These are phyloP conservation scores for Hemibagrus wyckioides DNA, from an alignment of 2,113 vertebrate species.

Conservation along the genomic window DNA sequence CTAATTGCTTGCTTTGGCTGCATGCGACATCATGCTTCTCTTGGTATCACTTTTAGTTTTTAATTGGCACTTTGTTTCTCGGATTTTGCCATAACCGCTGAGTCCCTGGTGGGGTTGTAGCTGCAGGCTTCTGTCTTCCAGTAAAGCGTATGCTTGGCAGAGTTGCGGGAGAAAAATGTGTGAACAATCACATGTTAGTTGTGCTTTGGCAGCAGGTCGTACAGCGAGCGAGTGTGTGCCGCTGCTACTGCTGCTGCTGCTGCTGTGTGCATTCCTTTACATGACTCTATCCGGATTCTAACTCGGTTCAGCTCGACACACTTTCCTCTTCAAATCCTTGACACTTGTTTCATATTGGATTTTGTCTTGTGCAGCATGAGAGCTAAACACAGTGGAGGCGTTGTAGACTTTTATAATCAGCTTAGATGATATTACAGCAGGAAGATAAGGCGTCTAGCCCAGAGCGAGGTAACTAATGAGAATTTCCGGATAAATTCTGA, in stretches of 20 bases:
- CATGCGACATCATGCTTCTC: neutral
- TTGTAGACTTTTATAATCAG: slow-evolving; percentile 30
- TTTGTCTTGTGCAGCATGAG: neutral
- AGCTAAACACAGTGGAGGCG: neutral
- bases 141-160: slow-evolving; percentile 3
- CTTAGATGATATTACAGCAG: slow-evolving; percentile 26
- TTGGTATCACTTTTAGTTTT: slow-evolving; percentile 22
- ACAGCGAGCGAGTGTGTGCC: neutral
- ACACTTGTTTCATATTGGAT: neutral
- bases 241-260: neutral
- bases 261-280: slow-evolving; percentile 8
- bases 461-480: slow-evolving; percentile 24
- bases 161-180: slow-evolving; percentile 2
- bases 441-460: neutral
- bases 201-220: neutral
- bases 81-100: neutral
- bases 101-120: slow-evolving; percentile 19
- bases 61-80: slow-evolving; percentile 35
- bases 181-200: neutral
- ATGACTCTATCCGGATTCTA: neutral
- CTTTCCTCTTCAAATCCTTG: neutral
- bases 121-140: neutral
- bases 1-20: slow-evolving; percentile 35
- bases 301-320: neutral
- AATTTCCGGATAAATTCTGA: neutral